Evolutionary conservation across 92 coral and sea anemone genomes (phyloP), one percentile per base, ranked within the genome.

Genomic region (Hydrozoanthus gracilis): DNA sequence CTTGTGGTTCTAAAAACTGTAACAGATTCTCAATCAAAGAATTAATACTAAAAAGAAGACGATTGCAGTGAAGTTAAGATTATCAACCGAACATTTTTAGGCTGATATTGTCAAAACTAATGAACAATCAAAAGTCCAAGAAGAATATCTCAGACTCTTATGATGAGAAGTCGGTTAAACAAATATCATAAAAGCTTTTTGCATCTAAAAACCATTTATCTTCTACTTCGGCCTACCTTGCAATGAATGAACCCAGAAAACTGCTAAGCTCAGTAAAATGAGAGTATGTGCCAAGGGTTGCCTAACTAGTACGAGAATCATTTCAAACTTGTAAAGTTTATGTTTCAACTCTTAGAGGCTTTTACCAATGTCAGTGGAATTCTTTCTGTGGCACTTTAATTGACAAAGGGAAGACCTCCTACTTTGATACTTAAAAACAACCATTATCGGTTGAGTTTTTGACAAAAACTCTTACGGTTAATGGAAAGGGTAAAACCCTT

Each of bases 211-310:
- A 27, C 39, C 39, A 27, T 27, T 27, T 27, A 27, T 27, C 39
- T 27, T 20, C 69, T 64, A 64, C 69, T 67, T 67, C 39, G 18
- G 13, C 72, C 72, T 67, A 67, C 72, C 72, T 67, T 67, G 13
- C 10, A 27, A 7, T 20, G 72, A 0, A n/a, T 67, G 44, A 67
- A 67, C 72, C 72, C 13, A 20, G 72, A 67, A 13, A 67, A 67
- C 72, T 8, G 72, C 39, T 20, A 67, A 7, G 39, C 46, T 18
- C 13, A 67, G 72, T 17, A 67, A 27, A 27, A 27, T 27, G 39
- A 27, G 39, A 27, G 39, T 67, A 18, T 20, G 12, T 67, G 72
- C 72, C 11, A 67, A 27, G 45, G 39, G 72, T 20, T 67, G 4
- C 39, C 46, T 17, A 20, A 67, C 46, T 20, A n/a, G n/a, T n/a